Evolutionary conservation across 2,888 invertebrate species (phyloP), one percentile per base, ranked within the genome.

Genomic region (Drosophila borborema): DNA sequence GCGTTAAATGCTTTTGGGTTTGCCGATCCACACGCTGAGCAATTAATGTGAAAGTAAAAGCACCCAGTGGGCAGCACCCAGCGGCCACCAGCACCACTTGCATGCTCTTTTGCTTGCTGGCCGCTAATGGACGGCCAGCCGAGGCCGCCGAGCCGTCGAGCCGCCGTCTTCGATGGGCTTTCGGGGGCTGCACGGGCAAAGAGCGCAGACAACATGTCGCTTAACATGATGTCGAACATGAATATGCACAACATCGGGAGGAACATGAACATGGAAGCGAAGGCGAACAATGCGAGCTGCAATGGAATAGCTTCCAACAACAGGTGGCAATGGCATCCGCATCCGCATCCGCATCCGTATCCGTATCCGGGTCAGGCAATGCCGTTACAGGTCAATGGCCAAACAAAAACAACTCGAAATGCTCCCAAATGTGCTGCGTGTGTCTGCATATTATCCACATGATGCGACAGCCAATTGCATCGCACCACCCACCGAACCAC

Each of bases 221-320:
- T 75, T 86, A 71, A 73, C 86, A 77, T 88, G 86, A 77, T 84
- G 86, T 89, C 84, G 76, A 86, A 86, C 87, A 89, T 72, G 79
- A 69, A 76, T 75, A 74, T 77, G 84, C 79, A 60, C 65, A 80
- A 63, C 68, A 53, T 20, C 38, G 63, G 20, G 46, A 56, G 23
- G 54, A 64, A 40, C 60, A 49, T 31, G 49, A 64, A 40, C 60
- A 49, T 31, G 49, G 49, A 31, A 31, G n/a, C 10, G 40, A 16
- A 3, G 12, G 18, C n/a, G 20, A 49, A 49, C 49, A 49, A 18
- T 18, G 18, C 28, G n/a, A 49, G 10, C 46, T 62, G 53, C 66
- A 72, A 23, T 23, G 40, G n/a, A 43, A 14, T 41, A 66, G 55
- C 63, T 7, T 0, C 31, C 31, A 9, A 61, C 71, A 84, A 88